These are phyloP conservation scores for Cercopithecus hamlyni DNA, from an alignment of 2,797 vertebrate genomes.

Conservation along the genomic window DNA sequence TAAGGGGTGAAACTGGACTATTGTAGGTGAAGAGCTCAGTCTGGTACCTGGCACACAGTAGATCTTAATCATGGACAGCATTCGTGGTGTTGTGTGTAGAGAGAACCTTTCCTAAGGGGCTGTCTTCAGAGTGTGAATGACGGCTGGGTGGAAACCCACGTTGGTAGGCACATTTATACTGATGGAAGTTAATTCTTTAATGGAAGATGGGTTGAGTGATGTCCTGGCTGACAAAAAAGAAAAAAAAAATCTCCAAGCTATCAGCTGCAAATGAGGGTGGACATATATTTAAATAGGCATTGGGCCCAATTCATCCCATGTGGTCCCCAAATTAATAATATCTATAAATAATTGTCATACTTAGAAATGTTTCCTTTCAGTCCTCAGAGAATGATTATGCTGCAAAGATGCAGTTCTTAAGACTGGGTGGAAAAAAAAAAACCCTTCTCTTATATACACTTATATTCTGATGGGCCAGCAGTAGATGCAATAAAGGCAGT, in stretches of 20 bases:
- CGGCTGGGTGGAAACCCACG: neutral
- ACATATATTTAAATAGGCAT: neutral
- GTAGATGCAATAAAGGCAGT: conserved; percentile 57
- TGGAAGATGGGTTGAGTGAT: neutral
- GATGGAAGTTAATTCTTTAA: neutral
- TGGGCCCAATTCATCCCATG: neutral
- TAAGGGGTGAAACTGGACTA: neutral
- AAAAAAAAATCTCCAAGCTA: neutral
- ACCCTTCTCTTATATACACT: neutral
- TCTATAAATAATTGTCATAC: neutral
- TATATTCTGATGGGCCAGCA: conserved; percentile 40
- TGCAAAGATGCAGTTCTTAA: conserved; percentile 8
- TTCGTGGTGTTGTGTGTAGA: neutral
- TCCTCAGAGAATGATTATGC: neutral
- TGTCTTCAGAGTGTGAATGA: neutral
- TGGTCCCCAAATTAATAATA: conserved; percentile 9
- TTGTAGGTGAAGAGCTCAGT: neutral
- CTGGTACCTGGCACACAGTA: neutral
- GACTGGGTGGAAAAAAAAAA: neutral
- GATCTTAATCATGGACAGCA: neutral
- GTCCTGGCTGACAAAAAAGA: neutral
- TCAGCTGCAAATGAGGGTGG: neutral
- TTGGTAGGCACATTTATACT: neutral
- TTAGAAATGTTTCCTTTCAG: conserved; percentile 1
- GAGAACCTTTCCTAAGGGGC: neutral